These are phyloP conservation scores for Charina bottae DNA, from an alignment of 2,113 vertebrate species.

Conservation along the genomic window DNA sequence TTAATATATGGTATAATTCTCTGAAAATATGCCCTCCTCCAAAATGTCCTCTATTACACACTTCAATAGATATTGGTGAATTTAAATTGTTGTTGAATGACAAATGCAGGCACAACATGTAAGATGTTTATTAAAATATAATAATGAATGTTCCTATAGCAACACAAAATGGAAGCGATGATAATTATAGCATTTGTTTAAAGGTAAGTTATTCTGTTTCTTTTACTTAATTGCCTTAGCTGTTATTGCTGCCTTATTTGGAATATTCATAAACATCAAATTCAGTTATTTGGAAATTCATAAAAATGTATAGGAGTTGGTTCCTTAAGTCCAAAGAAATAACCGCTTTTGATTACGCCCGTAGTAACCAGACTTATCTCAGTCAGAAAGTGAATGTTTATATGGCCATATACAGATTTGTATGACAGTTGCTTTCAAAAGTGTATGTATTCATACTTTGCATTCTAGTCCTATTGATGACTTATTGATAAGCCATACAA, in stretches of 20 bases:
- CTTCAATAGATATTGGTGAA: background rate
- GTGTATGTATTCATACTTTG: background rate
- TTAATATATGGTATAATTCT: background rate
- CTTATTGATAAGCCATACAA: background rate
- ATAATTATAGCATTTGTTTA: slow-evolving; percentile 14
- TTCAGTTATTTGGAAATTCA: background rate
- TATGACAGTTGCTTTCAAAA: background rate
- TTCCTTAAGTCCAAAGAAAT: background rate
- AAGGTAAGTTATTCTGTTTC: background rate
- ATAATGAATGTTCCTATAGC: slow-evolving; percentile 57
- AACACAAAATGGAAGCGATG: slow-evolving; percentile 34
- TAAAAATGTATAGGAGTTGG: background rate
- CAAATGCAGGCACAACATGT: background rate
- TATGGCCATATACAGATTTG: background rate
- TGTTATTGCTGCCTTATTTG: background rate
- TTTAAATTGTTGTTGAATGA: slow-evolving; percentile 5
- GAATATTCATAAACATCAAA: background rate
- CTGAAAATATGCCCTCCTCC: background rate
- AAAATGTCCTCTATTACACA: background rate
- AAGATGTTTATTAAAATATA: slow-evolving; percentile 1
- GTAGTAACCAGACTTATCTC: background rate
- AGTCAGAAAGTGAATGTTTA: background rate
- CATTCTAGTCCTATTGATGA: background rate
- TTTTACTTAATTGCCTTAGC: background rate
- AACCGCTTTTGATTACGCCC: background rate